Evolutionary conservation across 2,797 vertebrate genomes (phyloP).

Genomic region (Cygnus olor): DNA sequence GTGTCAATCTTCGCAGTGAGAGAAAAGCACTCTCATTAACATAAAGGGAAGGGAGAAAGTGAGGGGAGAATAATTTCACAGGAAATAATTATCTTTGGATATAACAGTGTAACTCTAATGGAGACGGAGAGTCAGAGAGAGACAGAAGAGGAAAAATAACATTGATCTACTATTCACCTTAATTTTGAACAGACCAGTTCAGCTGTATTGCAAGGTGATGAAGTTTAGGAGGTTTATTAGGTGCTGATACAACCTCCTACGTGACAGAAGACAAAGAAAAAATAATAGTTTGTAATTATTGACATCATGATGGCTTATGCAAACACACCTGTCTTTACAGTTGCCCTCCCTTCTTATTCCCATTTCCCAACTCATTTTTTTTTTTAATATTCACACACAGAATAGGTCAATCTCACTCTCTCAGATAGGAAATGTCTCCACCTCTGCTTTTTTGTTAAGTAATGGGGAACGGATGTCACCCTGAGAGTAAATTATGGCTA

Average conservation of each 20-base stretch:
- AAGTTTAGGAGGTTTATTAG: not conserved
- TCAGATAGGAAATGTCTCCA: not conserved
- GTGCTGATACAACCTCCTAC: not conserved
- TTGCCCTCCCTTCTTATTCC: not conserved
- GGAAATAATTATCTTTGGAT: conserved; percentile 40
- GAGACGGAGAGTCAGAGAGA: not conserved
- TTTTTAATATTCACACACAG: not conserved
- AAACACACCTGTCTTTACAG: not conserved
- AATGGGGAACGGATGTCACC: not conserved
- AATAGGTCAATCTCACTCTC: not conserved
- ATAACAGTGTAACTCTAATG: not conserved
- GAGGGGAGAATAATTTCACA: conserved; percentile 13
- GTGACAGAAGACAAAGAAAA: not conserved
- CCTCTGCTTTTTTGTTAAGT: not conserved
- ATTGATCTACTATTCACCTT: not conserved
- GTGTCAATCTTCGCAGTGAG: conserved; percentile 38
- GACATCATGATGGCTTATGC: not conserved
- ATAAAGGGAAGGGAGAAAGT: not conserved
- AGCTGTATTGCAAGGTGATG: not conserved
- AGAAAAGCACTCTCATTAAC: conserved; percentile 41
- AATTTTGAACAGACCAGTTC: not conserved
- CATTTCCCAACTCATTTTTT: not conserved
- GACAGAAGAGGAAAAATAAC: not conserved
- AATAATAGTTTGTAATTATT: not conserved
- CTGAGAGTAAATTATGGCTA: not conserved